A percentile compares a stretch with the other conserved stretches of the same genome.
These are phyloP conservation scores for Callipepla squamata DNA, from an alignment of 2,113 vertebrate genomes.

Conservation along the genomic window DNA sequence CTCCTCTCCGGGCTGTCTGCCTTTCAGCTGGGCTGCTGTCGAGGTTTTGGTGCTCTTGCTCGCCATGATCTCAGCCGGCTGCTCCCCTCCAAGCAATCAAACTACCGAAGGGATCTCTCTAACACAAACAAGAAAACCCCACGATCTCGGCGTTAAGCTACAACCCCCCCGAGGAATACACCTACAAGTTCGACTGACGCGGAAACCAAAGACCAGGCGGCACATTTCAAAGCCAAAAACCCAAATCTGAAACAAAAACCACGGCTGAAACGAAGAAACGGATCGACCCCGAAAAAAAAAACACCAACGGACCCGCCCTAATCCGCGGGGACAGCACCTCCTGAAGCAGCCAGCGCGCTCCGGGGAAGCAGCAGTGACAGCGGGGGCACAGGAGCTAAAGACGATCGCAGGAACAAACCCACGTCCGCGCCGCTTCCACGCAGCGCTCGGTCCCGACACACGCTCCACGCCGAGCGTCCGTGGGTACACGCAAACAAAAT, in stretches of 20 bases:
- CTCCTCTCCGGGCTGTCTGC: constrained; percentile 74
- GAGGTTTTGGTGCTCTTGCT: constrained; percentile 84
- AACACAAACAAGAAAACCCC: constrained; percentile 56
- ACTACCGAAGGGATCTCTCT: constrained; percentile 50
- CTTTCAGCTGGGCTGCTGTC: constrained; percentile 77
- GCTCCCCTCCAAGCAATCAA: constrained; percentile 48
- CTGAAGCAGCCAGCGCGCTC: background rate
- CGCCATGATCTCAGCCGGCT: constrained; percentile 77
- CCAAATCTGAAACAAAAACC: background rate
- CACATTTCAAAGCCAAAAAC: background rate
- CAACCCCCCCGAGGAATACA: background rate
- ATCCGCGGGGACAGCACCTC: background rate
- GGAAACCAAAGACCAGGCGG: background rate
- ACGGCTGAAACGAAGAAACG: background rate
- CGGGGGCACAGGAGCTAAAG: constrained; percentile 57
- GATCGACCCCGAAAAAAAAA: background rate
- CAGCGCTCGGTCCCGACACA: background rate
- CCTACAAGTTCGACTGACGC: background rate
- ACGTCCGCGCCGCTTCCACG: background rate
- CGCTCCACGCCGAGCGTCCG: background rate
- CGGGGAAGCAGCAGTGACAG: background rate
- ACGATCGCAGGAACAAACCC: background rate
- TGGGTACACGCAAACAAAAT: background rate
- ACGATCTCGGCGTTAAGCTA: background rate
- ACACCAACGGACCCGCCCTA: background rate